Base-by-base conservation (phyloP, 1,140 invertebrate species). In the Probaryconus sp. region DNA sequence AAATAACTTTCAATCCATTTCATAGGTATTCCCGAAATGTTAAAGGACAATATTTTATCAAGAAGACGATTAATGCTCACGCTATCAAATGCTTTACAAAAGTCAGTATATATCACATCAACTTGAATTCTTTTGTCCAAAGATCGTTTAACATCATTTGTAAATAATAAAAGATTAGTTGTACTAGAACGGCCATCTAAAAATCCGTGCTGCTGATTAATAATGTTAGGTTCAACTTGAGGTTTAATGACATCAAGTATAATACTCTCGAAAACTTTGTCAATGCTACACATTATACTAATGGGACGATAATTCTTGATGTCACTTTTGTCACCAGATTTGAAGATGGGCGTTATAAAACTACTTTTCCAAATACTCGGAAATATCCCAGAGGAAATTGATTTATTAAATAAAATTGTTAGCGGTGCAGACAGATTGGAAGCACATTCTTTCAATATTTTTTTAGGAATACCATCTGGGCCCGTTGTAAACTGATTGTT, bases 281-380 rank as follows among this genome's bases (percentile, higher is more conserved):
- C 30, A 16, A 47, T 43, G n/a, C 30, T 18, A 18, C 13, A 37
- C 2, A 56, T 5, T 26, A 53, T 37, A 9, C 42, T 9, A 14
- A 60, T 47, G 17, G 55, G 55, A n/a, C 55, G 21, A 10, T 60
- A 60, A 18, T 60, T 60, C 7, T 2, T 9, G 11, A 47, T 18
- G 24, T 16, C 6, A 24, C 11, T 16, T 28, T 37, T 47, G 11
- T 16, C 16, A 16, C 30, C 50, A 4, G 3, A 11, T 26, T 53
- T 53, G 6, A 53, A 38, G 14, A 40, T 16, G 1, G 50, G 50
- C 6, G 10, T 4, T 7, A 53, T n/a, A 38, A 11, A 24, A 40
- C 11, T 26, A 7, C 14, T 26, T 26, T 38, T 53, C 50, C 50
- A 53, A 1, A 14, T 1, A 1, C 10, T 3, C 3, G 50, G 50